These are phyloP conservation scores for Acipenser oxyrinchus DNA, from an alignment of 2,797 vertebrate genomes.

Conservation along the genomic window DNA sequence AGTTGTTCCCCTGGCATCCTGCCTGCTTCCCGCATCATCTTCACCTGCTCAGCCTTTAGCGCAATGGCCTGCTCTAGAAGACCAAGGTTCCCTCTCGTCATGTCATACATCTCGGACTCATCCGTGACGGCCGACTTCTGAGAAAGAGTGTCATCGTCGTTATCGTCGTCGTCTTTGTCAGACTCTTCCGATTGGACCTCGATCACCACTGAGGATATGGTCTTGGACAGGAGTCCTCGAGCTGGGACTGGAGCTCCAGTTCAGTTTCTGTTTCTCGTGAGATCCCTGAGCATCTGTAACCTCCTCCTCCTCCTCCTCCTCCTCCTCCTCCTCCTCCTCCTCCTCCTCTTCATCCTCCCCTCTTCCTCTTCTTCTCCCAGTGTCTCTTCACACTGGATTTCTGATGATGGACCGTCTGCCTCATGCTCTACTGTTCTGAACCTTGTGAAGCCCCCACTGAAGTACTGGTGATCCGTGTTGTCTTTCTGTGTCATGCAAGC, in stretches of 20 bases:
- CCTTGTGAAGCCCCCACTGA: slow-evolving; percentile 54
- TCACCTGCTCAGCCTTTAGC: slow-evolving; percentile 85
- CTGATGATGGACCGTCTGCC: slow-evolving; percentile 24
- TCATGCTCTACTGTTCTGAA: slow-evolving; percentile 31
- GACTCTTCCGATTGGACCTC: slow-evolving; percentile 76
- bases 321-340: slow-evolving; percentile 42
- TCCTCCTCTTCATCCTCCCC: slow-evolving; percentile 34
- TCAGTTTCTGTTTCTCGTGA: slow-evolving; percentile 37
- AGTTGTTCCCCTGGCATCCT: slow-evolving; percentile 56
- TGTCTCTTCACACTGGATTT: slow-evolving; percentile 24
- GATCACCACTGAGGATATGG: slow-evolving; percentile 73
- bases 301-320: slow-evolving; percentile 46
- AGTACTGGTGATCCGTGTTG: slow-evolving; percentile 67
- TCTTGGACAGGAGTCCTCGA: slow-evolving; percentile 65
- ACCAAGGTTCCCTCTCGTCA: slow-evolving; percentile 88
- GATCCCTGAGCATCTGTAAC: slow-evolving; percentile 13
- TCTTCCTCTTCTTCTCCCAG: slow-evolving; percentile 41
- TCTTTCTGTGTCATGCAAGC: slow-evolving; percentile 49
- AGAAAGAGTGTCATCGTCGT: slow-evolving; percentile 63
- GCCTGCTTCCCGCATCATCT: slow-evolving; percentile 60
- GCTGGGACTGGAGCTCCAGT: slow-evolving; percentile 37
- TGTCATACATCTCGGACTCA: slow-evolving; percentile 87
- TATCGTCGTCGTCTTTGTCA: slow-evolving; percentile 66
- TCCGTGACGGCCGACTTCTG: slow-evolving; percentile 80
- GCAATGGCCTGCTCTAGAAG: slow-evolving; percentile 92